Evolutionary conservation across 2,888 invertebrate species (phyloP), one percentile per base, ranked within the genome.

Genomic region (Rhagium mordax): DNA sequence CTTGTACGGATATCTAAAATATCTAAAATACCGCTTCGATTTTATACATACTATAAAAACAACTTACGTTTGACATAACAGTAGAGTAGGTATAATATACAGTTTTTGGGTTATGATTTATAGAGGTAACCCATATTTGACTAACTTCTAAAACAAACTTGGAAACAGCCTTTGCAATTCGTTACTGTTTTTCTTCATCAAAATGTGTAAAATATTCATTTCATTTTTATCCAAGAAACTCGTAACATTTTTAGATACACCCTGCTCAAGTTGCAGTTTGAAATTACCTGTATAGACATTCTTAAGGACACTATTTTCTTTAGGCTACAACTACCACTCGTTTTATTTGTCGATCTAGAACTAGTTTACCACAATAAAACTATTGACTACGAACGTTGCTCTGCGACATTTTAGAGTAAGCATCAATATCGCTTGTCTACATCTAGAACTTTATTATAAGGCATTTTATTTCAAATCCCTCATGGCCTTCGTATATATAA

Each of bases 101-200:
- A 41, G 41, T n/a, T 59, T 59, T 24, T 15, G 15, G 59, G 18
- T 4, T 18, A 15, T 24, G 55, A n/a, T 59, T 16, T 33, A 33
- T 16, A 16, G 7, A 29, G 21, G 15, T 27, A 1, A n/a, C 59
- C 1, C 33, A 7, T 24, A 33, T 29, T 27, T 13, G 33, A 15
- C 10, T 33, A 59, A 15, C 10, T 33, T 33, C 41, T 33, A 59
- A 59, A 59, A 59, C n/a, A 59, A 29, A 59, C n/a, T 59, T 33
- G 59, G 16, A 33, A 15, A n/a, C 59, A 33, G 33, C 6, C 6
- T 24, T 24, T 24, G 24, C 24, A 4, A 24, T 24, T 24, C 24
- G 6, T 24, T 24, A n/a, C n/a, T n/a, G n/a, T n/a, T n/a, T n/a
- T n/a, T n/a, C n/a, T n/a, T n/a, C n/a, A n/a, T n/a, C n/a, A n/a